These are phyloP conservation scores for Ecliptopera silaceata DNA, from an alignment of 2,888 invertebrate genomes.

Conservation along the genomic window DNA sequence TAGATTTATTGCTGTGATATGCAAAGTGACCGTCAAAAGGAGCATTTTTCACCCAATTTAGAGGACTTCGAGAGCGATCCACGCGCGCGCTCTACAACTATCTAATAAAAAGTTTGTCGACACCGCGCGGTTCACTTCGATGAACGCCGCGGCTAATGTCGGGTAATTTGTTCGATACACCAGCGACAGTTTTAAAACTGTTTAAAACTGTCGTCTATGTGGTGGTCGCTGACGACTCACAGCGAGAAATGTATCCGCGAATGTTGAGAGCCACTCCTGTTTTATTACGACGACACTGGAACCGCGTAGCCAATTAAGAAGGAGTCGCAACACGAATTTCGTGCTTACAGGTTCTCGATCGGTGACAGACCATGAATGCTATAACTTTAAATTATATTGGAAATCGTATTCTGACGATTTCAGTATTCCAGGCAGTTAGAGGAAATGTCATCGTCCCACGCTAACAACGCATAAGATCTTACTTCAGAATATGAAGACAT, in stretches of 20 bases:
- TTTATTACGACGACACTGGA: conserved; percentile 39
- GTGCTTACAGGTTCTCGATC: conserved; percentile 54
- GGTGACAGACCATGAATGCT: conserved; percentile 62
- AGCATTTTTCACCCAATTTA: conserved; percentile 69
- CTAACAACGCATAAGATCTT: conserved; percentile 39
- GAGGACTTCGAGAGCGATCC: conserved; percentile 47
- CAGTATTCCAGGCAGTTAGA: conserved; percentile 46
- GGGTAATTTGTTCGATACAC: conserved; percentile 54
- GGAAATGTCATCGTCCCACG: conserved; percentile 55
- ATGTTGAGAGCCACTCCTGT: conserved; percentile 44
- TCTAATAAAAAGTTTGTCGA: conserved; percentile 59
- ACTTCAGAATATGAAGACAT: conserved; percentile 42
- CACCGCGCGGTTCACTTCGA: conserved; percentile 44
- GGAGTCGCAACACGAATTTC: conserved; percentile 64
- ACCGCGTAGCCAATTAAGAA: conserved; percentile 69
- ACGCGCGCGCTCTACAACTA: conserved; percentile 40
- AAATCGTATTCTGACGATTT: conserved; percentile 50
- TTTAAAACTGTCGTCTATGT: conserved; percentile 40
- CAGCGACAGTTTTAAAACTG: conserved; percentile 52
- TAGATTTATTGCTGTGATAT: conserved; percentile 64
- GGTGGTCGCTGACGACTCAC: conserved; percentile 47
- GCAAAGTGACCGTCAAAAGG: conserved; percentile 60
- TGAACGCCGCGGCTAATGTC: conserved; percentile 45
- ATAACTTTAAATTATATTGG: conserved; percentile 69
- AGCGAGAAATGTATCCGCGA: conserved; percentile 48